Evolutionary conservation across 2,797 vertebrate genomes (phyloP).

Genomic region (Diplodus puntazzo): DNA sequence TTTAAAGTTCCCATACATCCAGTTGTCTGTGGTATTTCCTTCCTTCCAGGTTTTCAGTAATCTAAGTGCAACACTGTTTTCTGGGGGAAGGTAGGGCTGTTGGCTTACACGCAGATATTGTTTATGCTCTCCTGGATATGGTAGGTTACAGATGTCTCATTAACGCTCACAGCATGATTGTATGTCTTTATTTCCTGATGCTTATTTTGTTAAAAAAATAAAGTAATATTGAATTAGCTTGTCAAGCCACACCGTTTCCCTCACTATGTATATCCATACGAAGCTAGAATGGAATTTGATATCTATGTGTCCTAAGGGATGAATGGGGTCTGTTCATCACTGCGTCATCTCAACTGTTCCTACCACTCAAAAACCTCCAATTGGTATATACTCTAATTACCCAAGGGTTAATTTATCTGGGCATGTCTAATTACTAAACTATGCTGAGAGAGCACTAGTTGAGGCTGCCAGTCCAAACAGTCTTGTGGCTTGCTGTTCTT

Average conservation of each 20-base stretch:
- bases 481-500: slow-evolving; percentile 57
- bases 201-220: background rate
- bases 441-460: slow-evolving; percentile 13
- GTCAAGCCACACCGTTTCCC: background rate
- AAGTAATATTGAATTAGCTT: slow-evolving; percentile 14
- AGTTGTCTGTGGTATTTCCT: slow-evolving; percentile 37
- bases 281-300: slow-evolving; percentile 21
- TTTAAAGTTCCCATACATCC: slow-evolving; percentile 10
- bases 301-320: background rate
- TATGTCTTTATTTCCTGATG: background rate
- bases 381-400: slow-evolving; percentile 30
- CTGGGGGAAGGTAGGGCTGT: background rate
- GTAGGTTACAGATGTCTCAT: background rate
- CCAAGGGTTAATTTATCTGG: slow-evolving; percentile 54
- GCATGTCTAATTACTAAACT: slow-evolving; percentile 49
- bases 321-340: slow-evolving; percentile 27
- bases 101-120: background rate
- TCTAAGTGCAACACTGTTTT: slow-evolving; percentile 10
- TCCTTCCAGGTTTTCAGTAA: slow-evolving; percentile 22
- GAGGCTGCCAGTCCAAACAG: slow-evolving; percentile 65
- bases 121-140: background rate
- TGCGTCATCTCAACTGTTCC: slow-evolving; percentile 11
- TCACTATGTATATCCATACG: slow-evolving; percentile 8
- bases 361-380: slow-evolving; percentile 30
- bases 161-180: background rate